A percentile compares a stretch with the other conserved stretches of the same genome.
Evolutionary conservation across 2,113 vertebrate genomes (phyloP).

Genomic region (Dicrurus megarhynchus): DNA sequence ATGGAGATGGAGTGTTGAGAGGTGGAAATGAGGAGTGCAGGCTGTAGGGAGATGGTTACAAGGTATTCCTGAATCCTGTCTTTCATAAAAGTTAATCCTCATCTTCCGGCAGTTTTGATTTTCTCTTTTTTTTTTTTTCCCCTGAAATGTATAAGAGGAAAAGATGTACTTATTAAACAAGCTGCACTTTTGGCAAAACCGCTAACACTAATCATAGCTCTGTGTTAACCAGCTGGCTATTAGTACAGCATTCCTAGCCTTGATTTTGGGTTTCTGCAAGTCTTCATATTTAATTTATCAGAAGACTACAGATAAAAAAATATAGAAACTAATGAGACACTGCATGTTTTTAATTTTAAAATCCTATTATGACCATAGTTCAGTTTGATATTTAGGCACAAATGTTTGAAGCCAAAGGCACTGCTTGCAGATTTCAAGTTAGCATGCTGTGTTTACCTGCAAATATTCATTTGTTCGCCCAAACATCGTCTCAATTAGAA

Average conservation of each 20-base stretch:
- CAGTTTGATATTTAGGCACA: background rate
- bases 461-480: background rate
- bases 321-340: background rate
- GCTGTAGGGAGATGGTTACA: background rate
- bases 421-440: background rate
- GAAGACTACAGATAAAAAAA: background rate
- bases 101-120: background rate
- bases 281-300: background rate
- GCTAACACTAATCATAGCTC: background rate
- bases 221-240: background rate
- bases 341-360: background rate
- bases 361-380: background rate
- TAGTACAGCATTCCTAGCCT: background rate
- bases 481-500: background rate
- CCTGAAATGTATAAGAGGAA: background rate
- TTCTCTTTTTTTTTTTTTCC: rapidly evolving
- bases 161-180: background rate
- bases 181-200: background rate
- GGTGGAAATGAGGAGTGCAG: background rate
- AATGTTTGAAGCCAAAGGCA: background rate
- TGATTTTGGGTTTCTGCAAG: background rate
- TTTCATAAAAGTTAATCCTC: background rate
- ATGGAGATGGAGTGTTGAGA: background rate
- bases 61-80: background rate
- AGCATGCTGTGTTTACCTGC: background rate